A percentile compares a stretch with the other conserved stretches of the same genome.
Conservation (phyloP, 1,140 invertebrate species). For the Trachymyrmex cornetzi region DNA sequence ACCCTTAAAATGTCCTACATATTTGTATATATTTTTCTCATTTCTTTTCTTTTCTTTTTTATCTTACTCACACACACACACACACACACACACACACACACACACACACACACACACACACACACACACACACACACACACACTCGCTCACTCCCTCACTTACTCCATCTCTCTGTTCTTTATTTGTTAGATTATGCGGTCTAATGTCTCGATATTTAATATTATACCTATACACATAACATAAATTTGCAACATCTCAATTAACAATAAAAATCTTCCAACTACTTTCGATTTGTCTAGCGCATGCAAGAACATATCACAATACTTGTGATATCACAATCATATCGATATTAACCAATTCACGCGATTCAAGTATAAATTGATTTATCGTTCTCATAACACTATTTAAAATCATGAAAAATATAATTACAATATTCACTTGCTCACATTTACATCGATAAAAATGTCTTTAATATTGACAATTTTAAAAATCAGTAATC, state of each 20-base stretch:
- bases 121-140: no score
- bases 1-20: not conserved
- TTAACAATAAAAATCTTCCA: constrained; percentile 17
- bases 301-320: constrained; percentile 25
- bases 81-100: no score
- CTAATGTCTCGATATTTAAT: constrained; percentile 43
- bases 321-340: constrained; percentile 17
- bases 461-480: constrained; percentile 59
- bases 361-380: not conserved
- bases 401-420: constrained; percentile 55
- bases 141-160: no score
- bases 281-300: constrained; percentile 44
- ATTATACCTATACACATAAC: constrained; percentile 25
- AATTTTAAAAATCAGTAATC: constrained; percentile 63
- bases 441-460: constrained; percentile 42
- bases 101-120: not conserved
- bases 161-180: not conserved
- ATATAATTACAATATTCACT: constrained; percentile 67
- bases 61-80: not conserved
- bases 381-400: constrained; percentile 31
- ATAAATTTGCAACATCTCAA: not conserved
- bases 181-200: constrained; percentile 25
- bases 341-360: constrained; percentile 4
- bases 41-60: not conserved
- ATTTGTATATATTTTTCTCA: not conserved